phyloP scores from a whole-genome alignment of 92 coral and sea anemone species.

The Palythoa caribaeorum region DNA sequence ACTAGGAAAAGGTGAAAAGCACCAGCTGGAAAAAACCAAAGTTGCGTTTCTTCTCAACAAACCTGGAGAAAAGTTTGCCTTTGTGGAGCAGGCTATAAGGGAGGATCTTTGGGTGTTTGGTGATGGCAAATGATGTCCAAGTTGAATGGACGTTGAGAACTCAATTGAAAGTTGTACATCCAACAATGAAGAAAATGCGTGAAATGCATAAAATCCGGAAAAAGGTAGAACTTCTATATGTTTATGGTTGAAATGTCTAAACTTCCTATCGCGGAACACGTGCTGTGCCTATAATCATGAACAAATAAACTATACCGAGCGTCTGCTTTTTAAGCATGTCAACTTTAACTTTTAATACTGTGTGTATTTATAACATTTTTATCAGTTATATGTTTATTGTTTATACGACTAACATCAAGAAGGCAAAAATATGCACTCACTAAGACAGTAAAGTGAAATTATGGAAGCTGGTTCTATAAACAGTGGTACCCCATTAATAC shows the following conservation, averaged over 20 bases:
- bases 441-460: neutral
- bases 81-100: neutral
- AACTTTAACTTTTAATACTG: neutral
- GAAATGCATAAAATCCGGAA: neutral
- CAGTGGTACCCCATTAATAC: neutral
- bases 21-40: neutral
- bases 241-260: neutral
- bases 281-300: neutral
- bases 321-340: neutral
- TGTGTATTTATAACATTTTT: neutral
- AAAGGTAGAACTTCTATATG: neutral
- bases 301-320: neutral
- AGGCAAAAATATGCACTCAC: neutral
- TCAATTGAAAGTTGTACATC: neutral
- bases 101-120: neutral
- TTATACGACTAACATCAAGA: neutral
- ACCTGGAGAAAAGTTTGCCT: neutral
- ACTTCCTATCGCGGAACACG: neutral
- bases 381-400: neutral
- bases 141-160: neutral
- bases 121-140: constrained; percentile 1
- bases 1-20: neutral
- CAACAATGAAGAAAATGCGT: neutral
- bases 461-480: neutral
- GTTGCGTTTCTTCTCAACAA: neutral